Evolutionary conservation across 2,888 invertebrate species (phyloP), one percentile per base, ranked within the genome.

Genomic region (Orthosia incerta): DNA sequence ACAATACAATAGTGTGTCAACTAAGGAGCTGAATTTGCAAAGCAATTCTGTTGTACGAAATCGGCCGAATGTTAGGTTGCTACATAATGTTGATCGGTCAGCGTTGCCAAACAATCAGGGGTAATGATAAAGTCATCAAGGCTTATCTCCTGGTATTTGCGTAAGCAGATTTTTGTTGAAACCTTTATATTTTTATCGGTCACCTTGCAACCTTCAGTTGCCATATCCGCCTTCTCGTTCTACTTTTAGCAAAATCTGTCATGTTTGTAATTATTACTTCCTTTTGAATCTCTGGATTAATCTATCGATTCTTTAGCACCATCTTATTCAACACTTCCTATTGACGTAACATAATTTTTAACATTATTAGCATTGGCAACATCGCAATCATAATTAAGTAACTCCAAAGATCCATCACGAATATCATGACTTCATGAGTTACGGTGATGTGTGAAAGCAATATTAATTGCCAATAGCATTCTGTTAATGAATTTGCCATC

Each of bases 1-100:
- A 93, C 91, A 92, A 93, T 92, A 93, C 91, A 92, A 93, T 92
- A 83, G 88, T 87, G 88, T 87, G 90, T 87, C 89, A 89, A 87
- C 86, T 76, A 87, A 87, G 87, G 89, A 83, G 86, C 80, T 84
- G 87, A 89, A 86, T 91, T 88, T 84, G 91, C 92, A 86, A 89
- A 89, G 76, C 73, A 82, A 87, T 86, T 82, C 77, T 78, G 76
- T 85, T 84, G 82, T 82, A 70, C 48, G 71, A 68, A 72, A 51
- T 76, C 73, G 57, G n/a, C 56, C 67, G 81, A 78, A 73, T 83
- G 86, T 75, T 76, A 59, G 67, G 48, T 87, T 83, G 69, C 77
- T 50, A 63, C 76, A 86, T 67, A 53, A 62, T 66, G 74, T 66
- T 67, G 68, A 70, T 66, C 67, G 50, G 76, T 79, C 79, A 75